phyloP scores from a whole-genome alignment of 2,113 vertebrate genomes.

The Rhadina sibilatrix region DNA sequence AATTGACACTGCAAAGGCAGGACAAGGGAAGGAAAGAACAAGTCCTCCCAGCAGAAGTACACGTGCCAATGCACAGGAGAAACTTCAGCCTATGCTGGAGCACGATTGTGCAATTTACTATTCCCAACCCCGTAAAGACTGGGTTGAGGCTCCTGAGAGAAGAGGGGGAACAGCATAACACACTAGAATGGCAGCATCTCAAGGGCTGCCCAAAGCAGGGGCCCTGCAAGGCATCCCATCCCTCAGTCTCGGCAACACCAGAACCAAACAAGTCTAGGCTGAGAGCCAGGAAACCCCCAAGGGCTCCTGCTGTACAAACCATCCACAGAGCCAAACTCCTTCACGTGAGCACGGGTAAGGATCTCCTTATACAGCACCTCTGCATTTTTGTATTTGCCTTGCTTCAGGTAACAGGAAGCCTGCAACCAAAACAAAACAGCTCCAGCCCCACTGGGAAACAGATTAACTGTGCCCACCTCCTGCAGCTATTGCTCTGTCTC shows the following conservation, averaged over 20 bases:
- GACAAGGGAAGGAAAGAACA: background rate
- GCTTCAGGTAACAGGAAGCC: conserved; percentile 98
- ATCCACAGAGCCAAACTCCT: conserved; percentile 97
- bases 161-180: background rate
- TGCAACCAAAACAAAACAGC: conserved; percentile 53
- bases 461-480: background rate
- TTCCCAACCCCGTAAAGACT: background rate
- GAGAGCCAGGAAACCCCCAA: background rate
- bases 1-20: background rate
- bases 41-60: background rate
- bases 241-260: background rate
- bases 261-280: background rate
- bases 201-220: background rate
- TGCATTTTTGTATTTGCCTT: conserved; percentile 95
- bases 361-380: conserved; percentile 98
- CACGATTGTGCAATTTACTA: background rate
- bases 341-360: conserved; percentile 94
- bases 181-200: background rate
- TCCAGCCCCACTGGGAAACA: background rate
- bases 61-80: background rate
- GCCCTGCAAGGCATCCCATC: background rate
- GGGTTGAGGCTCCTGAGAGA: background rate
- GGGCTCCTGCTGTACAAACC: conserved; percentile 76
- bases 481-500: background rate
- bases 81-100: background rate